Evolutionary conservation across 2,797 vertebrate genomes (phyloP).

Genomic region (Galago senegalensis): DNA sequence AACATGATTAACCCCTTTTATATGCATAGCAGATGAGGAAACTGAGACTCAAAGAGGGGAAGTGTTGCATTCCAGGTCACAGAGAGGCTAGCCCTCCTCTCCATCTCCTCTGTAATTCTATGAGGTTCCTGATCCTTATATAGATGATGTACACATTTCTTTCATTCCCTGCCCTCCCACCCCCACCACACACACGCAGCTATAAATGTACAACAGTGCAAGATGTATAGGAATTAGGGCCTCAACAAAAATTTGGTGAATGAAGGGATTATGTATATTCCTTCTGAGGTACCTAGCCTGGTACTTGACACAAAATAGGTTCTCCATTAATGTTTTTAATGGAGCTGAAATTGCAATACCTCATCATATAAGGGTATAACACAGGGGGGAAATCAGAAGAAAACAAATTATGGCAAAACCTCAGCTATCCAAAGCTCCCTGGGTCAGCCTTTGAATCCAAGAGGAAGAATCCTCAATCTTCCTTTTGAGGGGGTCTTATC

Average conservation of each 20-base stretch:
- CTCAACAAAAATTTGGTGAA: not conserved
- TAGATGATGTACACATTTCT: not conserved
- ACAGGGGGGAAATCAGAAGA: not conserved
- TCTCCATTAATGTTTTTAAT: slow-evolving; percentile 32
- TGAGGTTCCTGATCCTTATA: not conserved
- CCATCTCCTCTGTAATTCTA: slow-evolving; percentile 11
- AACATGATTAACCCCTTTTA: not conserved
- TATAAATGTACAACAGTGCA: slow-evolving; percentile 21
- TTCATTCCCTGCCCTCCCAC: not conserved
- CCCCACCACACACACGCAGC: not conserved
- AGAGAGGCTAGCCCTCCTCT: not conserved
- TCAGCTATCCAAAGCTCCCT: not conserved
- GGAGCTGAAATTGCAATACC: not conserved
- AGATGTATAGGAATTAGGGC: not conserved
- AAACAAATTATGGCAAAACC: slow-evolving; percentile 15
- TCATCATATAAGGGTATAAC: not conserved
- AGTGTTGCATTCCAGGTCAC: not conserved
- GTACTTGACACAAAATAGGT: not conserved
- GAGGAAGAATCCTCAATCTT: not conserved
- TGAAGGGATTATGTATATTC: not conserved
- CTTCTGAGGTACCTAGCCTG: slow-evolving; percentile 2
- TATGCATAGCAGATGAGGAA: not conserved
- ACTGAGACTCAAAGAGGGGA: not conserved
- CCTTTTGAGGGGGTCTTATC: too few species aligned
- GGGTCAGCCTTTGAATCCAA: not conserved